Evolutionary conservation across 1,140 invertebrate genomes (phyloP).

Genomic region (Hestina assimilis): DNA sequence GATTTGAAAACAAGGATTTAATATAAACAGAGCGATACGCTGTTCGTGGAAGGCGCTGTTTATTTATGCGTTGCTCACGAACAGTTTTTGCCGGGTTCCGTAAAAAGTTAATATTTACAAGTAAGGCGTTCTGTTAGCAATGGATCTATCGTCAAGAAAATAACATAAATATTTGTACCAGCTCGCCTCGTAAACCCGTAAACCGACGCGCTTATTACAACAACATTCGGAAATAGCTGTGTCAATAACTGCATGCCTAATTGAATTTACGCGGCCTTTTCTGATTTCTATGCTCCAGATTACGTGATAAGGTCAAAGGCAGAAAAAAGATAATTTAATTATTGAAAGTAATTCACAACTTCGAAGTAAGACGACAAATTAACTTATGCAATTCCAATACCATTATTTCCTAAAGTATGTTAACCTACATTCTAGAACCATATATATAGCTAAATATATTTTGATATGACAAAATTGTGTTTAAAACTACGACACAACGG

Average conservation of each 20-base stretch:
- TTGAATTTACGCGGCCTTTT: not conserved
- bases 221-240: not conserved
- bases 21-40: not conserved
- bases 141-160: not conserved
- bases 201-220: not conserved
- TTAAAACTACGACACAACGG: no score
- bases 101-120: constrained; percentile 3
- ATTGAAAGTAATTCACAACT: no score
- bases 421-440: no score
- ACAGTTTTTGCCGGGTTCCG: constrained; percentile 6
- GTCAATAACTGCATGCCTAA: not conserved
- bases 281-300: no score
- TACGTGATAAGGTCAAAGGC: no score
- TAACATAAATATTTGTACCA: constrained; percentile 1
- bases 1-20: not conserved
- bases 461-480: no score
- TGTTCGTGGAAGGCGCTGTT: not conserved
- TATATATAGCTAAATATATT: no score
- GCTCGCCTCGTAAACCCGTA: not conserved
- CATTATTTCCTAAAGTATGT: no score
- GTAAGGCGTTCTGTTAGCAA: not conserved
- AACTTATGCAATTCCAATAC: no score
- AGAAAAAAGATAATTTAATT: no score
- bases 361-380: no score
- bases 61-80: not conserved